Conservation (phyloP, 1,140 invertebrate species). For the Brevipalpus yothersi region DNA sequence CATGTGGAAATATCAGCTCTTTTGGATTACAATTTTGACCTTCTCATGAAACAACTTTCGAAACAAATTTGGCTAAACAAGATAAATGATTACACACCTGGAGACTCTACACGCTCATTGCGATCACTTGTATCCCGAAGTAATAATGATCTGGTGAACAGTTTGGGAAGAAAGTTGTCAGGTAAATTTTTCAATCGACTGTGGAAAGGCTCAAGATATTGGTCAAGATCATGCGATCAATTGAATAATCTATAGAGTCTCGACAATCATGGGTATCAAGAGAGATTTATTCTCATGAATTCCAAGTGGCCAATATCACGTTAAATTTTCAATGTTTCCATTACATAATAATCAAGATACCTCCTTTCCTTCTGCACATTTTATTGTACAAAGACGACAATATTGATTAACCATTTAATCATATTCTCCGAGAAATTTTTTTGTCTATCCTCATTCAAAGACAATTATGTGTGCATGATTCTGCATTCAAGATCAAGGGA, state of each 20-base stretch:
- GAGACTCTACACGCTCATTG: not conserved
- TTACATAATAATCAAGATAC: too few relatives aligned
- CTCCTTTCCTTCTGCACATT: too few relatives aligned
- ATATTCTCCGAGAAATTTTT: too few relatives aligned
- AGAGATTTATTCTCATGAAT: too few relatives aligned
- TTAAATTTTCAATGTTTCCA: too few relatives aligned
- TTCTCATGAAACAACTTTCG: not conserved
- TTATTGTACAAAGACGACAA: too few relatives aligned
- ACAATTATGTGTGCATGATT: too few relatives aligned
- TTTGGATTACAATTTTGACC: not conserved
- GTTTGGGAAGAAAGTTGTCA: not conserved
- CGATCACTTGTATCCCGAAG: not conserved
- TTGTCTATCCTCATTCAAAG: too few relatives aligned
- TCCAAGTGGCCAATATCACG: too few relatives aligned
- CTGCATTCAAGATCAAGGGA: too few relatives aligned
- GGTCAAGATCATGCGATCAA: not conserved
- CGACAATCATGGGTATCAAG: too few relatives aligned
- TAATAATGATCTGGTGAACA: not conserved
- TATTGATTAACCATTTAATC: too few relatives aligned
- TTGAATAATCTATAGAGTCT: not conserved
- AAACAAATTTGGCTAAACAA: not conserved
- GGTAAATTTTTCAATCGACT: not conserved
- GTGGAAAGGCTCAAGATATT: not conserved
- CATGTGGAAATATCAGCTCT: not conserved
- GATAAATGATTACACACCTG: not conserved